phyloP scores from a whole-genome alignment of 2,888 invertebrate species.

The Saturnia pavonia region DNA sequence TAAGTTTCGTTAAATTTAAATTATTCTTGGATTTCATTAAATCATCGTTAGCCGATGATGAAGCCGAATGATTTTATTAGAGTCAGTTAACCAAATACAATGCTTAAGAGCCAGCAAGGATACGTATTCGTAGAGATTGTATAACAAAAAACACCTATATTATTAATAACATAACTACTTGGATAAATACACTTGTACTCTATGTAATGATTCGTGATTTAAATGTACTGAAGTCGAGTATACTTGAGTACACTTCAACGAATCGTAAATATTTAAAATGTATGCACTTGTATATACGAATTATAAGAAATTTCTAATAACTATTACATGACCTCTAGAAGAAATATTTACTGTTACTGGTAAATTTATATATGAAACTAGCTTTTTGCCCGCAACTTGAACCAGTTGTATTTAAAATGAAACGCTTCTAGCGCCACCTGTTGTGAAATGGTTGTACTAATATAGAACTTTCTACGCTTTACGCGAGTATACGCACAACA shows the following conservation, averaged over 20 bases:
- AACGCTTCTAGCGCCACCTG: too few species aligned
- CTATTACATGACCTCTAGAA: neutral
- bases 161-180: neutral
- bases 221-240: neutral
- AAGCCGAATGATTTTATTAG: too few species aligned
- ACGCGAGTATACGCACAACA: too few species aligned
- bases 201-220: conserved; percentile 2
- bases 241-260: conserved; percentile 1
- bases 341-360: neutral
- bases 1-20: too few species aligned
- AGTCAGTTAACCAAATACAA: too few species aligned
- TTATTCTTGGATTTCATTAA: too few species aligned
- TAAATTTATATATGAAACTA: neutral
- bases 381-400: neutral
- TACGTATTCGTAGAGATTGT: too few species aligned
- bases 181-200: neutral
- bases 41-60: too few species aligned
- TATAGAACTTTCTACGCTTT: too few species aligned
- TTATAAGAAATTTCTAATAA: neutral
- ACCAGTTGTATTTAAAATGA: too few species aligned
- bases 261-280: neutral
- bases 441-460: too few species aligned
- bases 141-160: neutral
- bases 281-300: conserved; percentile 7
- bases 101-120: too few species aligned